Conservation (phyloP, 2,888 invertebrate genomes). For the Ligdia adustata region DNA sequence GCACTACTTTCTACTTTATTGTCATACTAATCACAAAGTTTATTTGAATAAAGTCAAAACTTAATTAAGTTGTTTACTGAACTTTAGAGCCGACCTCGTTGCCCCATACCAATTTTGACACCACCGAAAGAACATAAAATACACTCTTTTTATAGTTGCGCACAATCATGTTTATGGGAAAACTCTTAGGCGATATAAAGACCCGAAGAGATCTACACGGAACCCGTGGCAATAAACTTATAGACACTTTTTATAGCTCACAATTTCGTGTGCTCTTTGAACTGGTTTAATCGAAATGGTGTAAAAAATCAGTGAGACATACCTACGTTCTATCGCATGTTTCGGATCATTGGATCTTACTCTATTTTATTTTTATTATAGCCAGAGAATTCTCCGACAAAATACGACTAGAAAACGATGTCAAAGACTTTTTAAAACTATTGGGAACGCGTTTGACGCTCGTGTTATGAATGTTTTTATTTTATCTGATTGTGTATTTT, state of each 20-base stretch:
- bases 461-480: slow-evolving; percentile 30
- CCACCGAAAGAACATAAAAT: slow-evolving; percentile 15
- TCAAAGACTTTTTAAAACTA: slow-evolving; percentile 29
- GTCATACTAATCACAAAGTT: slow-evolving; percentile 10
- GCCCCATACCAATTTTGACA: slow-evolving; percentile 22
- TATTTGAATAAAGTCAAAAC: slow-evolving; percentile 11
- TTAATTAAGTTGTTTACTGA: slow-evolving; percentile 20
- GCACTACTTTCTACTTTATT: slow-evolving; percentile 13
- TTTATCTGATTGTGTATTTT: slow-evolving; percentile 30
- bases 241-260: slow-evolving; percentile 55
- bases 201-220: slow-evolving; percentile 39
- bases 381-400: slow-evolving; percentile 34
- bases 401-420: slow-evolving; percentile 28
- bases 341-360: slow-evolving; percentile 59
- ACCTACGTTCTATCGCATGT: slow-evolving; percentile 63
- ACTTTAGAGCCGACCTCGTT: slow-evolving; percentile 11
- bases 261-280: slow-evolving; percentile 75
- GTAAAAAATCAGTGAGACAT: slow-evolving; percentile 59
- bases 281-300: slow-evolving; percentile 68
- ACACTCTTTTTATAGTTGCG: slow-evolving; percentile 22
- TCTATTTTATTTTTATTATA: slow-evolving; percentile 64
- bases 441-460: slow-evolving; percentile 29
- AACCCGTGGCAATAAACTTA: slow-evolving; percentile 41
- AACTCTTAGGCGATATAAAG: slow-evolving; percentile 30
- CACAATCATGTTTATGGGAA: slow-evolving; percentile 27